A percentile compares a stretch with the other conserved stretches of the same genome.
phyloP scores from a whole-genome alignment of 2,797 vertebrate species.

The Acrossocheilus fasciatus region DNA sequence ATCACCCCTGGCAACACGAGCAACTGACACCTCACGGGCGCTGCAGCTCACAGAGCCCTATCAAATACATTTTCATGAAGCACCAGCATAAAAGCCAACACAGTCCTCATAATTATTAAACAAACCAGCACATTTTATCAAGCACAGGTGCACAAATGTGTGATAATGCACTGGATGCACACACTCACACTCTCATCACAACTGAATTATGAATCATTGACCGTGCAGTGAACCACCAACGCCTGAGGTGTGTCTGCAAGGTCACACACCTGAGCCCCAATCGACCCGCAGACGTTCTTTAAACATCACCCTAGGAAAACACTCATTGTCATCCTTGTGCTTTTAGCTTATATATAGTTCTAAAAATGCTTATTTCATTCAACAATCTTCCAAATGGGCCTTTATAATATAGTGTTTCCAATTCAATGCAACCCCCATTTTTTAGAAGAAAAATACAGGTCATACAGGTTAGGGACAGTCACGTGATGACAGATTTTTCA shows the following conservation, averaged over 20 bases:
- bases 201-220: constrained; percentile 53
- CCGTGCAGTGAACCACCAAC: constrained; percentile 16
- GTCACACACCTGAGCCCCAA: neutral
- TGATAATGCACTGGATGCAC: constrained; percentile 8
- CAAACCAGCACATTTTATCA: constrained; percentile 4
- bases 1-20: constrained; percentile 29
- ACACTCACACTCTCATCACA: neutral
- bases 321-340: neutral
- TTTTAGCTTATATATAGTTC: neutral
- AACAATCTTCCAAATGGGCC: neutral
- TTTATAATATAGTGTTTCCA: neutral
- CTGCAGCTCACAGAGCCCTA: neutral
- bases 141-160: constrained; percentile 14
- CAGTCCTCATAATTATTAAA: constrained; percentile 19
- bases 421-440: neutral
- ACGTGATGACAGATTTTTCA: neutral
- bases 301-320: neutral
- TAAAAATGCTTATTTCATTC: neutral
- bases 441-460: neutral
- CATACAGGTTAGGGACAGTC: neutral
- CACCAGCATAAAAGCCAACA: neutral
- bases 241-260: neutral
- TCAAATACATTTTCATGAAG: constrained; percentile 34
- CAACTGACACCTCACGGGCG: neutral
- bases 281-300: neutral